These are phyloP conservation scores for Drusus annulatus DNA, from an alignment of 1,140 invertebrate genomes.

Conservation along the genomic window DNA sequence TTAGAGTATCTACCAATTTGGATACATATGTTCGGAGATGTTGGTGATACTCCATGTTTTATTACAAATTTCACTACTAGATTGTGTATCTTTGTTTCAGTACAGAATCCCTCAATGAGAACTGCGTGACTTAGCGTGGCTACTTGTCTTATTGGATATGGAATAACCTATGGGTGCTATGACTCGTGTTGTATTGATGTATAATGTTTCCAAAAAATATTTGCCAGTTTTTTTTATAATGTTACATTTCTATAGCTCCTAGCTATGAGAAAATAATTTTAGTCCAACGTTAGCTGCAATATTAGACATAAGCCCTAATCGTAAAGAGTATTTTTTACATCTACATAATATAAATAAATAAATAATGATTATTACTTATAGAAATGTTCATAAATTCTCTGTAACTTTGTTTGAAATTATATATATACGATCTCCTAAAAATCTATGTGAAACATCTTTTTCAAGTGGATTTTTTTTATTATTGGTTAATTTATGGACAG, in stretches of 20 bases:
- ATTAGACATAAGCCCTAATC: neutral
- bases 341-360: neutral
- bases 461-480: too few species aligned
- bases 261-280: conserved; percentile 11
- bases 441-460: too few species aligned
- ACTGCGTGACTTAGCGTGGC: too few species aligned
- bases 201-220: conserved; percentile 13
- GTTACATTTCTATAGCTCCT: conserved; percentile 1
- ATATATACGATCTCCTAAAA: neutral
- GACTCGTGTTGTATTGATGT: neutral
- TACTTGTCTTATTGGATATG: too few species aligned
- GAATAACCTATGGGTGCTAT: conserved; percentile 5
- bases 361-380: neutral
- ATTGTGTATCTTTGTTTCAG: too few species aligned
- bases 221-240: conserved; percentile 6
- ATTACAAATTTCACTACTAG: too few species aligned
- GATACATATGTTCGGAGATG: too few species aligned
- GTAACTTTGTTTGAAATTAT: conserved; percentile 2
- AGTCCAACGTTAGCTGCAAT: conserved; percentile 9
- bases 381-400: conserved; percentile 1
- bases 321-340: too few species aligned
- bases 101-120: too few species aligned
- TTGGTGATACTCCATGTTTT: too few species aligned
- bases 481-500: too few species aligned
- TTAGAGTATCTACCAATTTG: too few species aligned